A percentile compares a stretch with the other conserved stretches of the same genome.
phyloP scores from a whole-genome alignment of 2,888 invertebrate species.

The Acrobasis suavella region DNA sequence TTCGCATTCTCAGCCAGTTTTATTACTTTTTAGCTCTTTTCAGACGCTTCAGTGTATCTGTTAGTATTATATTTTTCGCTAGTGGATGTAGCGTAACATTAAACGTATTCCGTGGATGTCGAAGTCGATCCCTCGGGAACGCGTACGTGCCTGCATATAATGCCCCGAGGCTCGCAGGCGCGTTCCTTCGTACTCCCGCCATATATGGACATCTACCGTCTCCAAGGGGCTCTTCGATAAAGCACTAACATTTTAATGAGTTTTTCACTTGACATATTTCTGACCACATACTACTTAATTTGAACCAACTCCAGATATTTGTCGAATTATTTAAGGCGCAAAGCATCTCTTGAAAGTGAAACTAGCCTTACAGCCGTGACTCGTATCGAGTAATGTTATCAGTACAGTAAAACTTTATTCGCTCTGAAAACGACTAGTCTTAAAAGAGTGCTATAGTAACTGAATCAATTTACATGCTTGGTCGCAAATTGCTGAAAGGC shows the following conservation, averaged over 20 bases:
- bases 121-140: slow-evolving; percentile 53
- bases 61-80: slow-evolving; percentile 23
- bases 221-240: slow-evolving; percentile 5
- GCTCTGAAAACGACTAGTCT: slow-evolving; percentile 2
- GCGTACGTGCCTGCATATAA: slow-evolving; percentile 60
- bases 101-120: slow-evolving; percentile 58
- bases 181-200: slow-evolving; percentile 12
- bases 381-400: slow-evolving; percentile 3
- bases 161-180: slow-evolving; percentile 39
- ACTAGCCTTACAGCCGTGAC: neutral
- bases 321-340: neutral
- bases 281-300: neutral
- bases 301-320: neutral
- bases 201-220: slow-evolving; percentile 4
- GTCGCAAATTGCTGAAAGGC: slow-evolving; percentile 54
- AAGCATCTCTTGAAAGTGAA: neutral
- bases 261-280: slow-evolving; percentile 6
- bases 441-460: slow-evolving; percentile 30
- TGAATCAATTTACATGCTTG: slow-evolving; percentile 54
- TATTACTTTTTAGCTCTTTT: slow-evolving; percentile 7
- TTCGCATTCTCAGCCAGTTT: slow-evolving; percentile 8
- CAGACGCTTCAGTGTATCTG: slow-evolving; percentile 4
- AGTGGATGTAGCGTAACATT: slow-evolving; percentile 40
- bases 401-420: slow-evolving; percentile 12
- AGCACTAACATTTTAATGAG: slow-evolving; percentile 14